Percentiles rank a stretch among this genome's conserved stretches.
Conservation (phyloP, 2,113 vertebrate genomes). For the Caretta caretta region DNA sequence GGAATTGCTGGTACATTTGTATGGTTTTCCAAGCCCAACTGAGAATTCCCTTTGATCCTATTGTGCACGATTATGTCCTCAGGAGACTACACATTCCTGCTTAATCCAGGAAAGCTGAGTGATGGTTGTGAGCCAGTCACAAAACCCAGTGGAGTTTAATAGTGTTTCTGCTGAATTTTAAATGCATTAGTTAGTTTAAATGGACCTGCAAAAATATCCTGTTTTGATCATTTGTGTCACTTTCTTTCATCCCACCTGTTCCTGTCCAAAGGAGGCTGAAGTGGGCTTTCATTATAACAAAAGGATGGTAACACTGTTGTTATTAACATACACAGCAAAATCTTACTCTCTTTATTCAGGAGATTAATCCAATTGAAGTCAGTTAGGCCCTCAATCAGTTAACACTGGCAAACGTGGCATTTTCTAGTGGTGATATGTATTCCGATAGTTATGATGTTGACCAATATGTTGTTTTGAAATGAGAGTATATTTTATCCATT, state of each 20-base stretch:
- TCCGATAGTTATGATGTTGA: not conserved
- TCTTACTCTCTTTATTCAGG: not conserved
- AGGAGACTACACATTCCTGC: not conserved
- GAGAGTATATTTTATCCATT: not conserved
- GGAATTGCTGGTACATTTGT: not conserved
- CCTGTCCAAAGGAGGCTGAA: not conserved
- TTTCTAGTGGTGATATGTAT: not conserved
- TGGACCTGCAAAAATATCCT: not conserved
- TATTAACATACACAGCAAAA: not conserved
- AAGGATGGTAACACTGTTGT: not conserved
- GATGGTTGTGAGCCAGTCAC: not conserved
- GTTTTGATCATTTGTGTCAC: not conserved
- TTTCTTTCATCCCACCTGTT: not conserved
- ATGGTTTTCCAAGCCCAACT: not conserved
- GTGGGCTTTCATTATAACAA: not conserved
- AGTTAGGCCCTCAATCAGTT: not conserved
- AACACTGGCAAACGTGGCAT: not conserved
- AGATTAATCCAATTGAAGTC: not conserved
- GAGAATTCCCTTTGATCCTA: not conserved
- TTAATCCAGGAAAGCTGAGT: not conserved
- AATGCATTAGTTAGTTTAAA: not conserved
- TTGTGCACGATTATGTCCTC: not conserved
- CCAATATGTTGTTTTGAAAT: not conserved
- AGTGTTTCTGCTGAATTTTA: not conserved
- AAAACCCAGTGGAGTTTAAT: not conserved